These are phyloP conservation scores for Cyphomyrus discorhynchus DNA, from an alignment of 2,113 vertebrate genomes.

Conservation along the genomic window DNA sequence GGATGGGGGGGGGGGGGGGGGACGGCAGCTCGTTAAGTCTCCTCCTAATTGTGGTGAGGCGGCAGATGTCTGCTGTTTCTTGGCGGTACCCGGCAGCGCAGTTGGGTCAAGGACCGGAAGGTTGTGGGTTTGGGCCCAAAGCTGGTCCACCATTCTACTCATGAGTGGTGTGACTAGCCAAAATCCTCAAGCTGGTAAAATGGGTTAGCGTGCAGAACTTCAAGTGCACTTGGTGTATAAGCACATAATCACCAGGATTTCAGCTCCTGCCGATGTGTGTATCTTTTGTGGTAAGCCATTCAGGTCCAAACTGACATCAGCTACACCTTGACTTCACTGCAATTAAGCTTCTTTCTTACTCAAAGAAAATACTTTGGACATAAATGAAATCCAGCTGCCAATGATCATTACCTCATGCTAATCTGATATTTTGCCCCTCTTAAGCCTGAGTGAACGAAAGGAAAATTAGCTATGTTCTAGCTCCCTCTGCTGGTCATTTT, in stretches of 20 bases:
- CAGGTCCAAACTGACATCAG: background rate
- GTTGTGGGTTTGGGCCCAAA: background rate
- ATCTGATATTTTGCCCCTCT: background rate
- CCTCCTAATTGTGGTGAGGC: constrained; percentile 27
- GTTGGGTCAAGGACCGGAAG: background rate
- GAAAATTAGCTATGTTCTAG: background rate
- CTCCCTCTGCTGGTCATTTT: constrained; percentile 18
- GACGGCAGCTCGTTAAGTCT: constrained; percentile 14
- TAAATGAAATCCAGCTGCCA: background rate
- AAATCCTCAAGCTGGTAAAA: background rate
- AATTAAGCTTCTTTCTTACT: background rate
- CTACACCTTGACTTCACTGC: background rate
- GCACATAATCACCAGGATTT: background rate
- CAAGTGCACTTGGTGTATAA: background rate
- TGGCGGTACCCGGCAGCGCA: background rate
- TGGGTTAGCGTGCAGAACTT: background rate
- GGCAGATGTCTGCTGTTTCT: constrained; percentile 12
- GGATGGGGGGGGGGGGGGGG: constrained; percentile 5
- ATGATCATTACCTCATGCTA: background rate
- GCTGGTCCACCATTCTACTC: background rate
- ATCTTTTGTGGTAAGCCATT: background rate
- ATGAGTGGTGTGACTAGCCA: background rate
- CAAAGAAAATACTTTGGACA: background rate
- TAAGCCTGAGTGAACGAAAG: background rate
- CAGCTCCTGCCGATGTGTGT: background rate